phyloP scores from a whole-genome alignment of 2,113 vertebrate genomes.

The Sturnus vulgaris region DNA sequence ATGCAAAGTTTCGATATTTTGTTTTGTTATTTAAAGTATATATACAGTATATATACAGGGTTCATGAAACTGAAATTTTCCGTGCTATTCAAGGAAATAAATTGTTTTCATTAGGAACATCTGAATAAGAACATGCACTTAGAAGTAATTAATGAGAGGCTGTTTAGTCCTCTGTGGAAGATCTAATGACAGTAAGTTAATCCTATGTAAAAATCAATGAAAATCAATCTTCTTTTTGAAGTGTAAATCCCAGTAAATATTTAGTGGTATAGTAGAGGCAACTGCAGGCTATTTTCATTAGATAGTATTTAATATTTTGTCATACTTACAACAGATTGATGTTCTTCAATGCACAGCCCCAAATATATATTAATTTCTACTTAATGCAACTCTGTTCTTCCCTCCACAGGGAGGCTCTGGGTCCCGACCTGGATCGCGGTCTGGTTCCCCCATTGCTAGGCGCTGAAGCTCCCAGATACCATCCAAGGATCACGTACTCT shows the following conservation, averaged over 20 bases:
- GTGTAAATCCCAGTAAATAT: not conserved
- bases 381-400: conserved; percentile 15
- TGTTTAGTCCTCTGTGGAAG: not conserved
- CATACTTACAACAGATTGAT: not conserved
- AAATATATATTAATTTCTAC: not conserved
- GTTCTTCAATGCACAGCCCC: not conserved
- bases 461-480: conserved; percentile 78
- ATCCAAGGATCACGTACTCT: conserved; percentile 5
- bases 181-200: not conserved
- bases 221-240: not conserved
- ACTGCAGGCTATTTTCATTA: not conserved
- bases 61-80: not conserved
- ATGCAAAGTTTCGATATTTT: not conserved
- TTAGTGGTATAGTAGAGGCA: not conserved
- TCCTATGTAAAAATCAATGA: not conserved
- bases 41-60: not conserved
- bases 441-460: conserved; percentile 89
- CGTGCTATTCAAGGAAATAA: not conserved
- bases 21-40: not conserved
- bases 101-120: not conserved
- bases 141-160: not conserved
- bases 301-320: not conserved
- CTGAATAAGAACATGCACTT: not conserved
- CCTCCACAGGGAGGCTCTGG: conserved; percentile 80
- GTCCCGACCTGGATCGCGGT: conserved; percentile 73